These are phyloP conservation scores for Toxotes chatareus DNA, from an alignment of 2,113 vertebrate species.

Conservation along the genomic window DNA sequence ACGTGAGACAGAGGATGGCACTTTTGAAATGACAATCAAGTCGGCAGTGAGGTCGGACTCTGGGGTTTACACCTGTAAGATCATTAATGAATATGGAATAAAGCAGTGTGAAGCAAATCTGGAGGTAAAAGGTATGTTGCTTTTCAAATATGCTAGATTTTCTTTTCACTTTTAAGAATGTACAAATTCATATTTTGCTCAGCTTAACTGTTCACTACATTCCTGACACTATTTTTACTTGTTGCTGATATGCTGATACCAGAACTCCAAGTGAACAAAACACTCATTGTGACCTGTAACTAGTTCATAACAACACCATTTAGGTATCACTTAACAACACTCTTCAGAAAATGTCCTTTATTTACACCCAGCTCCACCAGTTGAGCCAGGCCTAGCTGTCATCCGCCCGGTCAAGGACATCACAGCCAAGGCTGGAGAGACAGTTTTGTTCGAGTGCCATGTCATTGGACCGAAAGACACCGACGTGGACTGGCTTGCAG, in stretches of 20 bases:
- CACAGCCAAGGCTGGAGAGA: conserved; percentile 94
- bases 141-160: neutral
- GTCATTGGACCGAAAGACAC: conserved; percentile 93
- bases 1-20: conserved; percentile 85
- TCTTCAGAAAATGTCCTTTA: conserved; percentile 24
- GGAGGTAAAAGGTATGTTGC: conserved; percentile 92
- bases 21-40: conserved; percentile 90
- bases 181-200: neutral
- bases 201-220: neutral
- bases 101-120: conserved; percentile 94
- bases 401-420: conserved; percentile 92
- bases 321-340: neutral
- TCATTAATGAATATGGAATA: conserved; percentile 96
- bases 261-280: neutral
- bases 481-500: conserved; percentile 96
- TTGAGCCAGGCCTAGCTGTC: conserved; percentile 91
- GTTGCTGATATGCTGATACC: neutral
- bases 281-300: conserved; percentile 3
- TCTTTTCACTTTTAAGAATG: neutral
- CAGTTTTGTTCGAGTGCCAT: conserved; percentile 94
- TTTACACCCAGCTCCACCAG: conserved; percentile 84
- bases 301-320: neutral
- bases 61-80: conserved; percentile 95
- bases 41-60: conserved; percentile 87
- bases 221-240: neutral